Evolutionary conservation across 2,888 invertebrate genomes (phyloP).

Genomic region (Griposia aprilina): DNA sequence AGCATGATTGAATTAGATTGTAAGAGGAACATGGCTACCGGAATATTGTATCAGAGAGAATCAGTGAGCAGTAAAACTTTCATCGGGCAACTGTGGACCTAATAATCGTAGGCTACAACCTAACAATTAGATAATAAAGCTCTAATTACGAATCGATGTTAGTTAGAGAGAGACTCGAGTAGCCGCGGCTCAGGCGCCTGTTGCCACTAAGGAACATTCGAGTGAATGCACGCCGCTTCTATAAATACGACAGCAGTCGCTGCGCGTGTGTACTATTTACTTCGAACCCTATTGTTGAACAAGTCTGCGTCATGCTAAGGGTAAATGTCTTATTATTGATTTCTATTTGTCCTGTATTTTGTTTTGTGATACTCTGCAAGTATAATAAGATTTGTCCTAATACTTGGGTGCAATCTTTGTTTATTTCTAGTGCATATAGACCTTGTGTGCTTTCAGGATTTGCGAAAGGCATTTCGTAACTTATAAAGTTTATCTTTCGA

Average conservation of each 20-base stretch:
- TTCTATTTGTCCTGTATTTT: conserved; percentile 29
- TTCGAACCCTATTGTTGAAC: conserved; percentile 77
- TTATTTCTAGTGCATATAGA: conserved; percentile 30
- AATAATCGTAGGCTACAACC: conserved; percentile 26
- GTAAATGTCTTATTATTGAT: conserved; percentile 71
- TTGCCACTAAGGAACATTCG: conserved; percentile 79
- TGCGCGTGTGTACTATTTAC: conserved; percentile 75
- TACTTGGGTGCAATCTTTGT: conserved; percentile 9
- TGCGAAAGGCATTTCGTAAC: conserved; percentile 26
- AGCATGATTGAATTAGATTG: conserved; percentile 26
- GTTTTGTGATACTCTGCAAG: conserved; percentile 16
- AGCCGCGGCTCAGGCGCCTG: conserved; percentile 61
- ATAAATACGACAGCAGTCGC: conserved; percentile 81
- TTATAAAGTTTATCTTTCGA: conserved; percentile 1
- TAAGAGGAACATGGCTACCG: conserved; percentile 10
- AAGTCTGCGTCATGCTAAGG: conserved; percentile 77
- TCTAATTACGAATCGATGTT: conserved; percentile 39
- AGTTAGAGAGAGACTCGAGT: conserved; percentile 61
- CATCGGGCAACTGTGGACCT: conserved; percentile 12
- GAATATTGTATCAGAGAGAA: conserved; percentile 21
- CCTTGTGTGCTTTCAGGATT: conserved; percentile 27
- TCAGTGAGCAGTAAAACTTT: conserved; percentile 36
- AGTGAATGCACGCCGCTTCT: conserved; percentile 82
- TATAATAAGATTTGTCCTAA: conserved; percentile 14
- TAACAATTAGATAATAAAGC: conserved; percentile 60